Evolutionary conservation across 2,113 vertebrate species (phyloP), one percentile per base, ranked within the genome.

Genomic region (Alethe castanea): DNA sequence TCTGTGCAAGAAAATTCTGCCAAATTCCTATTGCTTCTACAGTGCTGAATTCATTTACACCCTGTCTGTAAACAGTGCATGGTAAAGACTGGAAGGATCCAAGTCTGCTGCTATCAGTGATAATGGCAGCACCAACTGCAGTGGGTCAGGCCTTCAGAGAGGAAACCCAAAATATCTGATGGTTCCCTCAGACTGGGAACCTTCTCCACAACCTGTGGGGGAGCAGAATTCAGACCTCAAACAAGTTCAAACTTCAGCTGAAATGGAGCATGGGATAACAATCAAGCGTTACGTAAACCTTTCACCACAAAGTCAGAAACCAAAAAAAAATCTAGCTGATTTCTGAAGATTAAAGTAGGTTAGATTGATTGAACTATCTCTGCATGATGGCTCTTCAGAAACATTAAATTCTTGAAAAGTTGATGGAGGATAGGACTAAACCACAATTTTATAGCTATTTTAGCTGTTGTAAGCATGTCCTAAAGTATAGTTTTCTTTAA

Each of bases 321-420:
- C 24, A 62, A 69, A 50, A 4, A 4, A 17, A 69, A 53, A 23
- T n/a, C 67, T 62, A 11, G 9, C 23, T 85, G 90, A 95, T 94
- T 86, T 88, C 59, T 64, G 38, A 83, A 83, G 59, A 93, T 67
- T 52, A 69, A 95, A 88, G 24, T 67, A 48, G 50, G 47, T 57
- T 91, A 95, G 57, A 79, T 72, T 72, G 70, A 82, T 85, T 89
- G 87, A 87, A 92, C 57, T 77, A 36, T 70, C 50, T 86, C 19
- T 4, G 29, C 64, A 59, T 15, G 71, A 47, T 50, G 13, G 54
- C 67, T 88, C 42, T 86, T 93, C 50, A 59, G 64, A 95, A 95
- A 66, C 38, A 66, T 59, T 54, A 88, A 2, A 70, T 90, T 94
- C 71, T 60, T 60, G 29, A 57, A 38, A 48, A 64, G 22, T 28